Evolutionary conservation across 2,888 invertebrate genomes (phyloP), one percentile per base, ranked within the genome.

Genomic region (Acrobasis repandana): DNA sequence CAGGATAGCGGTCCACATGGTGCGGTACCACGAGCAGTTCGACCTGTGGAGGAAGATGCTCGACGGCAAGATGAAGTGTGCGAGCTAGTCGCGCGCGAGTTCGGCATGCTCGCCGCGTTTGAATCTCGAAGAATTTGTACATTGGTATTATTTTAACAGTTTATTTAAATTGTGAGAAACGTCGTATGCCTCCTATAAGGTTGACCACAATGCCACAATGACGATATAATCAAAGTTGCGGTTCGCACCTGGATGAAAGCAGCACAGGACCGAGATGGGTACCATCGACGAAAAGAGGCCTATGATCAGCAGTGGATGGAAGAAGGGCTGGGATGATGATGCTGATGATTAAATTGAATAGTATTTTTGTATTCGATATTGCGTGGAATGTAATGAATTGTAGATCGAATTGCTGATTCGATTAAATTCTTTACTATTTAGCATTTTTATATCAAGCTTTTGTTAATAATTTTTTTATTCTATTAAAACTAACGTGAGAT

Each of bases 31-130:
- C 82, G 97, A 97, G 88, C 97, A 97, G 86, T 97, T 96, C 85
- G 97, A 97, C 88, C 93, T 97, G 68, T 97, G 97, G 97, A 96
- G 97, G 81, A 97, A 97, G 85, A 92, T 97, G 69, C 94, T 96
- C 72, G 97, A 97, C 85, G 95, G 96, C 65, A 94, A 95, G 74
- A 94, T 95, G 70, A 96, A 96, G 88, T 97, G 97, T 93, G 95
- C 96, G 71, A 77, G 79, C 93, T 95, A 82, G 67, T 70, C 58
- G 46, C 56, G 51, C 36, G 15, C 50, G 38, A 36, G 49, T 49
- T 58, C 58, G 38, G 56, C 15, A 47, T 52, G 1, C 43, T 51
- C 38, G 58, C 46, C n/a, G 46, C 20, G 46, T 15, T 33, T 47
- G 33, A 57, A 28, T 58, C 57, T 57, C 34, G 38, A 54, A 54